phyloP scores from a whole-genome alignment of 2,888 invertebrate species.

The Mycogona germanica region DNA sequence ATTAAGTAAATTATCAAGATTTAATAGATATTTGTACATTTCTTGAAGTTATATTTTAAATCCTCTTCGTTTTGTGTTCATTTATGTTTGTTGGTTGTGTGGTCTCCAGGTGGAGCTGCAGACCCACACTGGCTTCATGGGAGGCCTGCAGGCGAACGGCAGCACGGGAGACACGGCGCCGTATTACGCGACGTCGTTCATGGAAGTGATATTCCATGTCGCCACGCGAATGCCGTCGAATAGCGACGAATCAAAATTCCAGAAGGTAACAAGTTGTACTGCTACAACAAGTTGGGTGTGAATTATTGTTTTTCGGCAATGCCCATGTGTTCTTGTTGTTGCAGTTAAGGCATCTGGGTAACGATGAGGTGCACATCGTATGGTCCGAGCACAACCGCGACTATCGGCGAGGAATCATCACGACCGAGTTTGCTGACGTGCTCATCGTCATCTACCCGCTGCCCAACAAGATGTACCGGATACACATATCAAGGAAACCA shows the following conservation, averaged over 20 bases:
- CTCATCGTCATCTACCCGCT: conserved; percentile 92
- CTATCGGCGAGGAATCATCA: conserved; percentile 91
- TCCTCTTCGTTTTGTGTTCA: background rate
- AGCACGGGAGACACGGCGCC: conserved; percentile 82
- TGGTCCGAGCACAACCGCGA: conserved; percentile 97
- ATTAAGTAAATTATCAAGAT: background rate
- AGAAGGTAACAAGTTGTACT: conserved; percentile 49
- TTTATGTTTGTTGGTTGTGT: conserved; percentile 1
- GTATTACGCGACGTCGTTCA: conserved; percentile 84
- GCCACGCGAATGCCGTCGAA: conserved; percentile 93
- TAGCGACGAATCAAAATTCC: conserved; percentile 70
- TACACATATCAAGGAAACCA: conserved; percentile 75
- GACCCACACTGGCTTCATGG: conserved; percentile 58
- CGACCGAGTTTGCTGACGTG: conserved; percentile 98
- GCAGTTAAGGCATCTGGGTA: conserved; percentile 86
- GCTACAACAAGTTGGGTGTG: too few species aligned
- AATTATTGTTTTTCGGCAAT: background rate
- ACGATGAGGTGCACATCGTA: conserved; percentile 97
- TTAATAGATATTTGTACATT: background rate
- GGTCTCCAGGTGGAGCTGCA: conserved; percentile 65
- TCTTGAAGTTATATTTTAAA: background rate
- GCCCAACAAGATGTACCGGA: conserved; percentile 63
- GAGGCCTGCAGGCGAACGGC: conserved; percentile 39
- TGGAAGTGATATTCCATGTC: conserved; percentile 94
- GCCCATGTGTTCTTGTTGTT: conserved; percentile 21